Base-by-base conservation (phyloP, 2,888 invertebrate genomes). In the Phalangium opilio region DNA sequence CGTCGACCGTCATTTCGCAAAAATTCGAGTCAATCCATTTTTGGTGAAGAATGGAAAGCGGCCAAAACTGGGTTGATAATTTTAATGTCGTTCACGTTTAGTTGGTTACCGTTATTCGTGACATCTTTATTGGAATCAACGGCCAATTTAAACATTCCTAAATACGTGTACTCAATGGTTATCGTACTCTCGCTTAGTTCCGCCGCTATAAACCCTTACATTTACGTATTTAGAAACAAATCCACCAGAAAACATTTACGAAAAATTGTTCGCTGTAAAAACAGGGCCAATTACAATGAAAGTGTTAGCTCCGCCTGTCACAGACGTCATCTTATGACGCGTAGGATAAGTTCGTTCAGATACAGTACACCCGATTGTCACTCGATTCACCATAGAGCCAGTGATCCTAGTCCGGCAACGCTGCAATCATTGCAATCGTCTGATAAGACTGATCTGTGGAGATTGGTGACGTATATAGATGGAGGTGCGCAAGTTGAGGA, bases 41-140 rank as follows among this genome's bases (percentile, higher is more conserved):
- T 86, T 55, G 74, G 85, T 45, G 89, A 89, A 63, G 89, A 89
- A 68, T 83, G 85, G 56, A 75, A 86, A 55, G 85, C 89, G 2
- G 89, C 86, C 8, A 78, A 85, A 55, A 84, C 89, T 44, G 85
- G 85, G 61, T 78, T 79, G 42, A 65, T 83, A 52, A 83, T 83
- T 53, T 76, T 82, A 61, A 73, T 81, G 34, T 79, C 83, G 67
- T 76, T 73, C 45, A 63, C 73, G 11, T 63, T 72, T 33, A 75
- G 74, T 58, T 75, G 75, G 74, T 63, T 72, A 14, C 74, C 74
- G 1, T 73, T 72, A 59, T 66, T 67, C 15, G 57, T 64, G 15
- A 57, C 66, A 8, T 55, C 64, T n/a, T 48, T 68, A 15, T 53
- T 72, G 68, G 41, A 65, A 65, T 50, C 59, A 59, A 61, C 41